Conservation (phyloP, 2,888 invertebrate genomes). For the Entomobrya proxima region DNA sequence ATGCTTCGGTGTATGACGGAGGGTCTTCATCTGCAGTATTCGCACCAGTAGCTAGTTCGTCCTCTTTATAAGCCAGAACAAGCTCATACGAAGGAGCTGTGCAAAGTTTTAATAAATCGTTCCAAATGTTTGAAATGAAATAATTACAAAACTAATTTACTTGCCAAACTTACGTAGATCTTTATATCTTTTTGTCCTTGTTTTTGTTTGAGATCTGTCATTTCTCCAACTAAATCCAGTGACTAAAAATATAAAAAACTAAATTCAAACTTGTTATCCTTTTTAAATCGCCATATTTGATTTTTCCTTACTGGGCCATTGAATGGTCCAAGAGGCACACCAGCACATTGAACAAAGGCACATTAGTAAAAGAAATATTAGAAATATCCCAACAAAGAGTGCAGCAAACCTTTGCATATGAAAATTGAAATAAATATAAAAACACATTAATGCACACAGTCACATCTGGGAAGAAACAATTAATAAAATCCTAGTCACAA, state of each 20-base stretch:
- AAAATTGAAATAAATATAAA: not conserved
- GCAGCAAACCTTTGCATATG: constrained; percentile 3
- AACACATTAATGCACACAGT: not conserved
- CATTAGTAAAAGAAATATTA: constrained; percentile 26
- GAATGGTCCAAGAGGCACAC: constrained; percentile 24
- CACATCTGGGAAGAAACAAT: not conserved
- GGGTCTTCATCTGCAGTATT: constrained; percentile 16
- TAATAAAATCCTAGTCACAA: no score
- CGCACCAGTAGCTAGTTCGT: not conserved
- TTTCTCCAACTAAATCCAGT: no score
- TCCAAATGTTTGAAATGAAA: not conserved
- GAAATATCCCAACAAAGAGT: constrained; percentile 18
- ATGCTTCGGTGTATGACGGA: constrained; percentile 27
- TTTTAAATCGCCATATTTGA: not conserved
- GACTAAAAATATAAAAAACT: no score
- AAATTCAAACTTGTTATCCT: not conserved
- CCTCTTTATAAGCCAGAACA: not conserved
- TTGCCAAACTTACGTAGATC: not conserved
- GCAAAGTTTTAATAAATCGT: not conserved
- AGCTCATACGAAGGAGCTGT: constrained; percentile 43
- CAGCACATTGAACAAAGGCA: constrained; percentile 38
- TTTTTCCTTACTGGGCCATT: not conserved
- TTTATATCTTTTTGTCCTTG: no score
- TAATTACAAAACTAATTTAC: not conserved
- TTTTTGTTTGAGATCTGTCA: no score